A percentile compares a stretch with the other conserved stretches of the same genome.
These are phyloP conservation scores for Drosophila parabipectinata DNA, from an alignment of 1,140 invertebrate species.

Conservation along the genomic window DNA sequence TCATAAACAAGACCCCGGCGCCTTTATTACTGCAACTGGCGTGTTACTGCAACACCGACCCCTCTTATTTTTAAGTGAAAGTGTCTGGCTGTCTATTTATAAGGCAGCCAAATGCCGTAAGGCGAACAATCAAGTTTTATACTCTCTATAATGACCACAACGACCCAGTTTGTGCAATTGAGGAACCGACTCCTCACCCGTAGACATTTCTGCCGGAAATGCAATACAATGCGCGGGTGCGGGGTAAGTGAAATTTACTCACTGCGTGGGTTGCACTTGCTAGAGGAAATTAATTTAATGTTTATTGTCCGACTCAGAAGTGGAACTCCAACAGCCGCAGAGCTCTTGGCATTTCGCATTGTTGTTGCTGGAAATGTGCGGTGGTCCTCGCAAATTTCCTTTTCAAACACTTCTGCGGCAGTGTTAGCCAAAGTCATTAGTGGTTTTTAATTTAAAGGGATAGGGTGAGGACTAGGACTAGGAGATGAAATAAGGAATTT, in stretches of 20 bases:
- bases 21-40: constrained; percentile 34
- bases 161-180: constrained; percentile 48
- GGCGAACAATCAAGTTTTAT: constrained; percentile 49
- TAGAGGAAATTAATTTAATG: constrained; percentile 40
- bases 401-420: constrained; percentile 6
- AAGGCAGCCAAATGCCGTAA: constrained; percentile 40
- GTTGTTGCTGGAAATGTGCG: constrained; percentile 15
- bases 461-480: not conserved
- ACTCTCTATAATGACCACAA: constrained; percentile 42
- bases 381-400: constrained; percentile 8
- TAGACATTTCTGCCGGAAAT: constrained; percentile 29
- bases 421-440: constrained; percentile 24
- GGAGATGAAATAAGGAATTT: not conserved
- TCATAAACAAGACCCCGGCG: constrained; percentile 30
- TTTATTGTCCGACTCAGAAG: constrained; percentile 27
- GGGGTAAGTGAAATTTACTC: constrained; percentile 27
- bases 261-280: constrained; percentile 23
- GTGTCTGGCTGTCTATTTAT: constrained; percentile 31
- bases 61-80: constrained; percentile 5
- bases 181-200: constrained; percentile 14
- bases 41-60: constrained; percentile 38
- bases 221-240: constrained; percentile 8
- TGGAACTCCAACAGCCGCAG: not conserved
- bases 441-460: constrained; percentile 4
- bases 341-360: constrained; percentile 9